A percentile compares a stretch with the other conserved stretches of the same genome.
phyloP scores from a whole-genome alignment of 2,113 vertebrate genomes.

The Narcine bancroftii region DNA sequence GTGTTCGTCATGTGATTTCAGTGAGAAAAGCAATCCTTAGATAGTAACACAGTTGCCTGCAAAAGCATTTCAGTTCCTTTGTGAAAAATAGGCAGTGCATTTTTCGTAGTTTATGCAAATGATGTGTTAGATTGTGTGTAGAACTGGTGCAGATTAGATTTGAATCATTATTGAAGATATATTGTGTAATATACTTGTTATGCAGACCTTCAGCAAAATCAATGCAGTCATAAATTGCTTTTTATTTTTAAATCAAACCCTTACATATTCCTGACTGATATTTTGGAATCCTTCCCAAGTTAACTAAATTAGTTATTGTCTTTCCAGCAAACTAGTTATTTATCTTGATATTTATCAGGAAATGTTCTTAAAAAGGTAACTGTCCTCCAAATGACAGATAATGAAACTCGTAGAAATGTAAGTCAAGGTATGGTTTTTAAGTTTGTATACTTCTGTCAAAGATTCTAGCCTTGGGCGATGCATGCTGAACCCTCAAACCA shows the following conservation, averaged over 20 bases:
- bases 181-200: not conserved
- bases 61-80: not conserved
- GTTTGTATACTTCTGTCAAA: not conserved
- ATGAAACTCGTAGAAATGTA: too few relatives aligned
- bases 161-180: not conserved
- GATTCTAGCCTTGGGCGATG: not conserved
- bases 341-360: not conserved
- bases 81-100: not conserved
- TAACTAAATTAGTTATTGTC: not conserved
- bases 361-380: not conserved
- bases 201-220: not conserved
- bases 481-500: not conserved
- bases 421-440: too few relatives aligned
- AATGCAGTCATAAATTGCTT: not conserved
- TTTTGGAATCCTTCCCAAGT: not conserved
- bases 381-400: not conserved
- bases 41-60: not conserved
- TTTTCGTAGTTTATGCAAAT: not conserved
- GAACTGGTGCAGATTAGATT: not conserved
- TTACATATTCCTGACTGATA: not conserved
- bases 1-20: not conserved
- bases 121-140: not conserved
- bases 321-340: not conserved
- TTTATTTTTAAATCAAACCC: not conserved
- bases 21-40: not conserved